Evolutionary conservation across 2,888 invertebrate genomes (phyloP).

Genomic region (Eristalis tenax): DNA sequence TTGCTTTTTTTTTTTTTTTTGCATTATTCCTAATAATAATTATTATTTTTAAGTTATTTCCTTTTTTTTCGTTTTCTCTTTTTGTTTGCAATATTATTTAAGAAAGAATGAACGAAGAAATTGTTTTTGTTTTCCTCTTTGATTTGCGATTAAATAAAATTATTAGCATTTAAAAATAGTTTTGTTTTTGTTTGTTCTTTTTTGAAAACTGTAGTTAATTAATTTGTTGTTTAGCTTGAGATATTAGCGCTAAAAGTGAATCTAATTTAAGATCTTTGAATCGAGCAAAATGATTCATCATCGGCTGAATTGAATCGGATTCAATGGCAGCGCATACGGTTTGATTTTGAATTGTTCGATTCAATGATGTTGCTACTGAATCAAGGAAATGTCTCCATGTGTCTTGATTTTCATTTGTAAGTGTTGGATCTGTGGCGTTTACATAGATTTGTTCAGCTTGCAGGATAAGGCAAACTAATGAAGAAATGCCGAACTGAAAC

Average conservation of each 20-base stretch:
- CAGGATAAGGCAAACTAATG: conserved; percentile 79
- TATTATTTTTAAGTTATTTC: neutral
- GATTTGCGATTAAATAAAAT: conserved; percentile 49
- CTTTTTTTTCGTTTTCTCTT: conserved; percentile 6
- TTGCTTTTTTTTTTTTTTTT: conserved; percentile 18
- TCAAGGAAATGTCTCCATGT: conserved; percentile 79
- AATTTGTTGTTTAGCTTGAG: conserved; percentile 80
- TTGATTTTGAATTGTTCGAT: conserved; percentile 79
- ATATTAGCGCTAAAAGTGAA: conserved; percentile 79
- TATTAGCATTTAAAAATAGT: conserved; percentile 39
- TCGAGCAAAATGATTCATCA: conserved; percentile 80
- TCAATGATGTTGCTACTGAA: conserved; percentile 78
- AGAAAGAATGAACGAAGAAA: conserved; percentile 45
- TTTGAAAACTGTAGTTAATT: conserved; percentile 74
- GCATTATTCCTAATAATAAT: conserved; percentile 25
- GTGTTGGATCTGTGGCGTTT: conserved; percentile 74
- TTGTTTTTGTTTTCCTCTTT: conserved; percentile 24
- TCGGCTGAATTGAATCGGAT: conserved; percentile 80
- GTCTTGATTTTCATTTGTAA: conserved; percentile 75
- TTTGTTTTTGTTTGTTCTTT: neutral
- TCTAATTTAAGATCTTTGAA: conserved; percentile 80
- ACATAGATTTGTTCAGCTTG: conserved; percentile 79
- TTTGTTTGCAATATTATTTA: conserved; percentile 11
- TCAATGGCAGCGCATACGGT: conserved; percentile 80
- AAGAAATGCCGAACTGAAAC: conserved; percentile 80